Evolutionary conservation across 2,888 invertebrate genomes (phyloP).

Genomic region (Metalampra italica): DNA sequence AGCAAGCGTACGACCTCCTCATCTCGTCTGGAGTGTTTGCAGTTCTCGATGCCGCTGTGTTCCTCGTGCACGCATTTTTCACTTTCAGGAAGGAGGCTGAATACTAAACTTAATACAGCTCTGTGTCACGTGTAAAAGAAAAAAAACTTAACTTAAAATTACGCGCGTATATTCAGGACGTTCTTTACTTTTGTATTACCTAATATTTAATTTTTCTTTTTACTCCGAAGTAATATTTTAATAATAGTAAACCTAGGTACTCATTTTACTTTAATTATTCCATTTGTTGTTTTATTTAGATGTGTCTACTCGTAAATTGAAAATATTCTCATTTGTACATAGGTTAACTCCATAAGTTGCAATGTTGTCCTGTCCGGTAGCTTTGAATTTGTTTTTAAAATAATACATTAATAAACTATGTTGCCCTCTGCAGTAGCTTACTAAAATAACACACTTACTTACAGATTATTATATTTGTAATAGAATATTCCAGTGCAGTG

Average conservation of each 20-base stretch:
- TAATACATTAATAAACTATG: background rate
- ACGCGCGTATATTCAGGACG: background rate
- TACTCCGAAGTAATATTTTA: slow-evolving; percentile 26
- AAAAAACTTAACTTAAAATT: slow-evolving; percentile 1
- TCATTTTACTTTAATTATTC: background rate
- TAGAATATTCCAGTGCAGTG: slow-evolving; percentile 8
- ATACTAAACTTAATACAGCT: slow-evolving; percentile 42
- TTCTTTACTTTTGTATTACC: background rate
- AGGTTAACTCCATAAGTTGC: background rate
- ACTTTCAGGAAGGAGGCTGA: slow-evolving; percentile 78
- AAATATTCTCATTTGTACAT: slow-evolving; percentile 8
- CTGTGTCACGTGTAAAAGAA: slow-evolving; percentile 2
- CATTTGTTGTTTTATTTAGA: background rate
- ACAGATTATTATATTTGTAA: slow-evolving; percentile 1
- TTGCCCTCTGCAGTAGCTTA: slow-evolving; percentile 14
- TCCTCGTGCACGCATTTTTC: slow-evolving; percentile 80
- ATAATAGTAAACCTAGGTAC: background rate
- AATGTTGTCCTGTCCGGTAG: slow-evolving; percentile 31
- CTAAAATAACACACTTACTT: background rate
- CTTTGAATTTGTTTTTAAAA: slow-evolving; percentile 16
- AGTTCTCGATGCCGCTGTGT: slow-evolving; percentile 78
- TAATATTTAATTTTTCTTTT: slow-evolving; percentile 24
- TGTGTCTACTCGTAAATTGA: background rate
- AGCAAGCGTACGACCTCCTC: slow-evolving; percentile 83
- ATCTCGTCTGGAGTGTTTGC: slow-evolving; percentile 82